These are phyloP conservation scores for Neoseiulus cucumeris DNA, from an alignment of 1,140 invertebrate genomes.

Conservation along the genomic window DNA sequence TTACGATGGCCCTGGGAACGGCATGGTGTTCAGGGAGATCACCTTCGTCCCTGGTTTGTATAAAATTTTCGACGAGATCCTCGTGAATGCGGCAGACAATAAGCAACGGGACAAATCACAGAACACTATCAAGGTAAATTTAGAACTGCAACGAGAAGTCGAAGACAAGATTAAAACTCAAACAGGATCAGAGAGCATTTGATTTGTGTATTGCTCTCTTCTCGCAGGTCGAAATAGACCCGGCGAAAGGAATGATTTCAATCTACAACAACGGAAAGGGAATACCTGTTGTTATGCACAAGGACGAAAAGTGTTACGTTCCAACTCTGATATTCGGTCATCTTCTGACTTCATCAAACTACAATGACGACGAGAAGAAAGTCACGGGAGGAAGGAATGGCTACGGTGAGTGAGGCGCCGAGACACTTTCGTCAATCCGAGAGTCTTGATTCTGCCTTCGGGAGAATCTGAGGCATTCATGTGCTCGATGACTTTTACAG, in stretches of 20 bases:
- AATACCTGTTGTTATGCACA: slow-evolving; percentile 92
- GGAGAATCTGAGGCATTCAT: background rate
- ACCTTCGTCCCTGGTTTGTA: slow-evolving; percentile 92
- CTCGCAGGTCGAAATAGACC: slow-evolving; percentile 70
- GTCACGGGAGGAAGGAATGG: slow-evolving; percentile 25
- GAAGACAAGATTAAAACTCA: no score
- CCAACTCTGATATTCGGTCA: slow-evolving; percentile 99
- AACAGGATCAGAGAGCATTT: no score
- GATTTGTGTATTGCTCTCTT: no score
- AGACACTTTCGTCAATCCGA: no score
- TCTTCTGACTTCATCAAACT: slow-evolving; percentile 96
- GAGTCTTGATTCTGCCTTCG: no score
- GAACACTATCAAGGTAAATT: slow-evolving; percentile 58
- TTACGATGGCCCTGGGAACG: slow-evolving; percentile 50
- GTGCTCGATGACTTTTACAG: slow-evolving; percentile 25
- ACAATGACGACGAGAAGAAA: slow-evolving; percentile 95
- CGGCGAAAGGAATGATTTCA: slow-evolving; percentile 63
- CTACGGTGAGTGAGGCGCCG: background rate
- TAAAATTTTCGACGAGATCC: slow-evolving; percentile 99
- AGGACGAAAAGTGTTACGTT: slow-evolving; percentile 96
- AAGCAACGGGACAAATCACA: slow-evolving; percentile 88
- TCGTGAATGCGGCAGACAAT: slow-evolving; percentile 98
- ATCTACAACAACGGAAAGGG: slow-evolving; percentile 97
- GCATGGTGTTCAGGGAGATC: slow-evolving; percentile 68
- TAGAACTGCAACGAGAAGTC: no score